Evolutionary conservation across 2,888 invertebrate species (phyloP), one percentile per base, ranked within the genome.

Genomic region (Hirtodrosophila trivittata): DNA sequence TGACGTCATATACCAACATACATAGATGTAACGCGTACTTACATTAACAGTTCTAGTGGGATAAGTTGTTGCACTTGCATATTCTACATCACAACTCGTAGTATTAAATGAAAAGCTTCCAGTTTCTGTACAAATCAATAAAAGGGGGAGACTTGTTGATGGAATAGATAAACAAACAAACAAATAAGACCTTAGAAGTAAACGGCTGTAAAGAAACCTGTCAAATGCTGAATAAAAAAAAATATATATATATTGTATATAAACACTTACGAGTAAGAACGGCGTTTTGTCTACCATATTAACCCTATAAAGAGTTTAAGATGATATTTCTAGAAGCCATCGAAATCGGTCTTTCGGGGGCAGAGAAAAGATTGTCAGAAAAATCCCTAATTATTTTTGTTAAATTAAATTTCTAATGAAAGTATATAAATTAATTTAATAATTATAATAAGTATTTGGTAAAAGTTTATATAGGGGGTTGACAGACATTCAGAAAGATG

Each of bases 71-170:
- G 50, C 70, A 66, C n/a, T n/a, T n/a, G n/a, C n/a, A n/a, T n/a
- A n/a, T n/a, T n/a, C n/a, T n/a, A n/a, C n/a, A n/a, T n/a, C n/a
- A n/a, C n/a, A n/a, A n/a, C n/a, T n/a, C n/a, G n/a, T 43, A 41
- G 38, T 63, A 49, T 60, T 54, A 56, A 68, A 56, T 18, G 62
- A 55, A 80, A 74, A 63, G 63, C 72, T 74, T 25, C 41, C 56
- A 47, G 28, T 39, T 45, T 49, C 64, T 57, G 55, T 49, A 75
- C 35, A 81, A 80, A 80, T 80, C 80, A 77, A 80, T 80, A 84
- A 66, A 39, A 42, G 45, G 65, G 68, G 72, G 33, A 9, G 42
- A 70, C 81, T 80, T 80, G 80, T 80, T 80, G 80, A 84, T 77
- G 41, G 51, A 67, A 49, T 16, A 30, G 18, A 18, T 43, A 45